Percentiles rank a stretch among this genome's conserved stretches.
These are phyloP conservation scores for Callionymus lyra DNA, from an alignment of 2,113 vertebrate genomes.

Conservation along the genomic window DNA sequence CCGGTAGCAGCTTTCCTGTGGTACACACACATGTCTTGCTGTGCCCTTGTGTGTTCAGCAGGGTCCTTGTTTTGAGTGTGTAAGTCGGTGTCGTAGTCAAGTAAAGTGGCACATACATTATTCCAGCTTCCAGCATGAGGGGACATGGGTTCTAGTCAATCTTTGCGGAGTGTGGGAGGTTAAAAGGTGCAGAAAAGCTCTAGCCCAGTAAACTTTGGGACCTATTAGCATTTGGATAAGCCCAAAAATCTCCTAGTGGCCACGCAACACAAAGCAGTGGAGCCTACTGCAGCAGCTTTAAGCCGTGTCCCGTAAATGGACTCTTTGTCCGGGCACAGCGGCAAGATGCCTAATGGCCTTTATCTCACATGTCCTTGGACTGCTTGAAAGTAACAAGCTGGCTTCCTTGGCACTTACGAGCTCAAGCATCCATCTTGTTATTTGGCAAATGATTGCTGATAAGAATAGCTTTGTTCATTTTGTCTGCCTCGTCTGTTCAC, in stretches of 20 bases:
- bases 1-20: conserved; percentile 50
- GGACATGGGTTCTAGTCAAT: conserved; percentile 48
- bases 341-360: conserved; percentile 42
- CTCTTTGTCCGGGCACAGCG: conserved; percentile 50
- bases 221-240: conserved; percentile 68
- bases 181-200: conserved; percentile 56
- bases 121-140: conserved; percentile 32
- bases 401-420: conserved; percentile 28
- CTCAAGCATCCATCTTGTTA: conserved; percentile 33
- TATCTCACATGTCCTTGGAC: conserved; percentile 28
- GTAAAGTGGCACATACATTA: conserved; percentile 59
- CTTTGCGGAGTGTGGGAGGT: conserved; percentile 46
- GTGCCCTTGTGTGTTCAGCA: conserved; percentile 54
- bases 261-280: conserved; percentile 42
- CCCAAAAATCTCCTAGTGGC: conserved; percentile 53
- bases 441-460: conserved; percentile 39
- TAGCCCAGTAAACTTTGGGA: conserved; percentile 54
- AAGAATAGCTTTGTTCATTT: conserved; percentile 45
- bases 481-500: conserved; percentile 36
- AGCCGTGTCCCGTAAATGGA: conserved; percentile 53
- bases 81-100: too few relatives aligned
- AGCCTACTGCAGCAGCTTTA: conserved; percentile 38
- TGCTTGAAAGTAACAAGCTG: conserved; percentile 37
- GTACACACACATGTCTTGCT: conserved; percentile 45
- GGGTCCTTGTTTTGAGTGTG: conserved; percentile 47